phyloP scores from a whole-genome alignment of 2,113 vertebrate species.

The Todiramphus saurophagus region DNA sequence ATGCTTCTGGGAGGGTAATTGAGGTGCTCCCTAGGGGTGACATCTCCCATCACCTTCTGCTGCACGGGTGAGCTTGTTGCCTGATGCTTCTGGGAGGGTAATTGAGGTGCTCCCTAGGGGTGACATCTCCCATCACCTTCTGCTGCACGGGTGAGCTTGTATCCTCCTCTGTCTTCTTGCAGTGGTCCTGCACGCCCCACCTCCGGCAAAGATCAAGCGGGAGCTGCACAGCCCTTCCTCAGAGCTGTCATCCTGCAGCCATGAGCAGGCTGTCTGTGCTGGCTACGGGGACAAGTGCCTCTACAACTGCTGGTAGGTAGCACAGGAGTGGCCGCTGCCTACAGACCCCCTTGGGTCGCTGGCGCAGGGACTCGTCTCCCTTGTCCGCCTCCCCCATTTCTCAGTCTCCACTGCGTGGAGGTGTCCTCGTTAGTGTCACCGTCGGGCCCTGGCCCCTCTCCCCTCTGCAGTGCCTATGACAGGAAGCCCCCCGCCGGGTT shows the following conservation, averaged over 20 bases:
- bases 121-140: background rate
- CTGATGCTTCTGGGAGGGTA: background rate
- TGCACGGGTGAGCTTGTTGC: background rate
- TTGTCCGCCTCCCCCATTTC: background rate
- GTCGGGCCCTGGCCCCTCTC: background rate
- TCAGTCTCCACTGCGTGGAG: background rate
- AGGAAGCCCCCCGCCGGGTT: conserved; percentile 89
- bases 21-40: no score
- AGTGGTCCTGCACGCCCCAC: conserved; percentile 97
- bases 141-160: background rate
- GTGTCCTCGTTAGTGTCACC: background rate
- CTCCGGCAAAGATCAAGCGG: conserved; percentile 92
- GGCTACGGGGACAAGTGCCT: conserved; percentile 98
- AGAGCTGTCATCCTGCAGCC: conserved; percentile 88
- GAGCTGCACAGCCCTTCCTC: conserved; percentile 88
- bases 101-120: background rate
- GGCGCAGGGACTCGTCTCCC: background rate
- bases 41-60: background rate
- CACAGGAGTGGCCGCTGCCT: fast-evolving
- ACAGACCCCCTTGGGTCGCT: background rate
- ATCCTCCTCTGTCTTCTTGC: background rate
- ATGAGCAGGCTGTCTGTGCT: conserved; percentile 85
- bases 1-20: background rate
- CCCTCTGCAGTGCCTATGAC: conserved; percentile 89
- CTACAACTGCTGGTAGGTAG: conserved; percentile 95